phyloP scores from a whole-genome alignment of 2,888 invertebrate species.

The Callyntrura sp. region DNA sequence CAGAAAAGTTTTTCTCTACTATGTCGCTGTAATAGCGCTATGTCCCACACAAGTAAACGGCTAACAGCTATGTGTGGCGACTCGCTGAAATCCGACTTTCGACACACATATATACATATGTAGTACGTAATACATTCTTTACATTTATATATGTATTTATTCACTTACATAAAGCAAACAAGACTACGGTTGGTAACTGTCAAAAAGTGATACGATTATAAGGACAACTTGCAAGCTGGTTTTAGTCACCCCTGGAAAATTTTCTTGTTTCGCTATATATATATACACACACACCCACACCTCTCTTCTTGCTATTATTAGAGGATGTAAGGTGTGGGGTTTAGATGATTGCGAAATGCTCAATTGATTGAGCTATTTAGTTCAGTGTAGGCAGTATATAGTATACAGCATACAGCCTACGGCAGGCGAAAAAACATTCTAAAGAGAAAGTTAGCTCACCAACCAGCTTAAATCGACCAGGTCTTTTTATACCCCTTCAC shows the following conservation, averaged over 20 bases:
- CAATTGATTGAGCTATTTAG: slow-evolving; percentile 64
- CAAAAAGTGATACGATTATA: slow-evolving; percentile 32
- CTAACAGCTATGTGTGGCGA: slow-evolving; percentile 34
- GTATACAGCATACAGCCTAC: neutral
- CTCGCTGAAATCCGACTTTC: neutral
- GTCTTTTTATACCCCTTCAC: too few relatives aligned
- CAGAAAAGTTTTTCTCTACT: too few relatives aligned
- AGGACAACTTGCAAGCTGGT: neutral
- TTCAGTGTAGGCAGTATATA: neutral
- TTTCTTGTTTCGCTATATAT: too few relatives aligned
- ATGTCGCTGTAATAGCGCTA: too few relatives aligned
- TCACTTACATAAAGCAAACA: too few relatives aligned
- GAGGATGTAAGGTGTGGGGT: neutral
- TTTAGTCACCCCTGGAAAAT: too few relatives aligned
- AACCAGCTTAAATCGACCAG: too few relatives aligned
- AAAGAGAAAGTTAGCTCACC: slow-evolving; percentile 1
- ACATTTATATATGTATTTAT: too few relatives aligned
- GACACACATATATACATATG: neutral
- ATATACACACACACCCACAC: too few relatives aligned
- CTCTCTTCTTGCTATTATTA: neutral
- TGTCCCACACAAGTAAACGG: too few relatives aligned
- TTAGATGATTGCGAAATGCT: slow-evolving; percentile 52
- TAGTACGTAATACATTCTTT: too few relatives aligned
- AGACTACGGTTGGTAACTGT: too few relatives aligned
- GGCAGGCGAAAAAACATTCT: neutral